A percentile compares a stretch with the other conserved stretches of the same genome.
These are phyloP conservation scores for Mallotus villosus DNA, from an alignment of 2,797 vertebrate species.

Conservation along the genomic window DNA sequence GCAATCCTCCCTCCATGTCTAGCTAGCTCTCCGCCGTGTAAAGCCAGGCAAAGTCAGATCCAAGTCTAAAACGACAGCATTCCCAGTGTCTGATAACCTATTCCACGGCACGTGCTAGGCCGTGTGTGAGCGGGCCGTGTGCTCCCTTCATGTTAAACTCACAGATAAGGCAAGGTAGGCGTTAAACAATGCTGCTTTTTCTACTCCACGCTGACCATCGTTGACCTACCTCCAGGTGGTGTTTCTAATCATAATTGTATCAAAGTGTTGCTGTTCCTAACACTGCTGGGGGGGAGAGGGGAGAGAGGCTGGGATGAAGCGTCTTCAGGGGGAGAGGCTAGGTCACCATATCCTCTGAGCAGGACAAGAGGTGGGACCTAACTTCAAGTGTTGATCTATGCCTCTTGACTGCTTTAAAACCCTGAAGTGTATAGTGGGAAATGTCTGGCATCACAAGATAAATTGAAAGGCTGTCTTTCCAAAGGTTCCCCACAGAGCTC, in stretches of 20 bases:
- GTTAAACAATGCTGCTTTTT: slow-evolving; percentile 39
- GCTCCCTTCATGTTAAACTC: slow-evolving; percentile 18
- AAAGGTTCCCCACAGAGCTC: slow-evolving; percentile 56
- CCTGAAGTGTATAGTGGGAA: slow-evolving; percentile 53
- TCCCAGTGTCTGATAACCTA: slow-evolving; percentile 12
- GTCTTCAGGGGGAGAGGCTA: slow-evolving; percentile 49
- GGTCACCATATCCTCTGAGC: slow-evolving; percentile 71
- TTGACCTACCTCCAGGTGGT: slow-evolving; percentile 63
- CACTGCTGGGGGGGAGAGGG: slow-evolving; percentile 43
- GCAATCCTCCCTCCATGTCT: slow-evolving; percentile 8
- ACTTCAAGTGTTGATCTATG: slow-evolving; percentile 63
- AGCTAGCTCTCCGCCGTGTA: slow-evolving; percentile 18
- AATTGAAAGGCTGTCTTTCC: slow-evolving; percentile 74
- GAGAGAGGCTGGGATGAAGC: slow-evolving; percentile 41
- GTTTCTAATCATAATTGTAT: slow-evolving; percentile 69
- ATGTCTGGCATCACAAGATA: slow-evolving; percentile 67
- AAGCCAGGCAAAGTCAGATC: slow-evolving; percentile 28
- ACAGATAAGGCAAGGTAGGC: slow-evolving; percentile 54
- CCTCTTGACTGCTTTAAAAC: slow-evolving; percentile 63
- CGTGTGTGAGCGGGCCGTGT: background rate
- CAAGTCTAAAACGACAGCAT: slow-evolving; percentile 27
- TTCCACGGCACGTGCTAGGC: slow-evolving; percentile 28
- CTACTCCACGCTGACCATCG: slow-evolving; percentile 38
- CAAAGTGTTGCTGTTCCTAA: slow-evolving; percentile 57
- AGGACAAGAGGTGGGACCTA: slow-evolving; percentile 52